These are phyloP conservation scores for Eupeodes corollae DNA, from an alignment of 1,140 invertebrate species.

Conservation along the genomic window DNA sequence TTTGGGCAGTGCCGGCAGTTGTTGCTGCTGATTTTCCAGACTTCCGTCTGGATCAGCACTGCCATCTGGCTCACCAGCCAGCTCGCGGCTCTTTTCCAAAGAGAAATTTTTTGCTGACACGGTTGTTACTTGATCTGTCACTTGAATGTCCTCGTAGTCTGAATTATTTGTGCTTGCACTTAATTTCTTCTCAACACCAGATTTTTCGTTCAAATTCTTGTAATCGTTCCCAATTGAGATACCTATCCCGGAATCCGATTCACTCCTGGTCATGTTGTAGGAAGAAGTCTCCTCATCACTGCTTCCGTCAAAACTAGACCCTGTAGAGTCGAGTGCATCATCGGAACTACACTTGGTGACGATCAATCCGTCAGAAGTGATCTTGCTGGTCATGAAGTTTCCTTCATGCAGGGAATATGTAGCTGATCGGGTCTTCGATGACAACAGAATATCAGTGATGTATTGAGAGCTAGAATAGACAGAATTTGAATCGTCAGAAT, in stretches of 20 bases:
- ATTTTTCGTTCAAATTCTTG: constrained; percentile 16
- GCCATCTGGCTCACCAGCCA: constrained; percentile 69
- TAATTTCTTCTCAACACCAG: constrained; percentile 24
- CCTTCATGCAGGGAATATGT: constrained; percentile 35
- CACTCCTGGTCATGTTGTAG: constrained; percentile 37
- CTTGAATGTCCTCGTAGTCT: constrained; percentile 36
- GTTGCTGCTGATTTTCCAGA: constrained; percentile 18
- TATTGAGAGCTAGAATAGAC: constrained; percentile 32
- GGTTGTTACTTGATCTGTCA: constrained; percentile 20
- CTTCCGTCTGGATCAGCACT: constrained; percentile 62
- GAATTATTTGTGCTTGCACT: constrained; percentile 35
- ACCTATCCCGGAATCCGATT: constrained; percentile 35
- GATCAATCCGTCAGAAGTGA: constrained; percentile 34
- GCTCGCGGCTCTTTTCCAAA: constrained; percentile 52
- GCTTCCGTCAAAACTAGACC: constrained; percentile 36
- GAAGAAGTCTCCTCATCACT: constrained; percentile 32
- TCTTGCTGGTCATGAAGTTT: constrained; percentile 37
- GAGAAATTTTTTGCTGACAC: constrained; percentile 1
- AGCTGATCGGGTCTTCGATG: constrained; percentile 30
- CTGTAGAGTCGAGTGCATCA: constrained; percentile 34
- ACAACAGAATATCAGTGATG: constrained; percentile 34
- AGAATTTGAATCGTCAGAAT: constrained; percentile 7
- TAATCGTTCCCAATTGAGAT: constrained; percentile 34
- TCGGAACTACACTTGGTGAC: constrained; percentile 35
- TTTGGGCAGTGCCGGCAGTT: constrained; percentile 50